These are phyloP conservation scores for Chiridota heheva DNA, from an alignment of 35 echinoderm and acorn worm genomes.

Conservation along the genomic window DNA sequence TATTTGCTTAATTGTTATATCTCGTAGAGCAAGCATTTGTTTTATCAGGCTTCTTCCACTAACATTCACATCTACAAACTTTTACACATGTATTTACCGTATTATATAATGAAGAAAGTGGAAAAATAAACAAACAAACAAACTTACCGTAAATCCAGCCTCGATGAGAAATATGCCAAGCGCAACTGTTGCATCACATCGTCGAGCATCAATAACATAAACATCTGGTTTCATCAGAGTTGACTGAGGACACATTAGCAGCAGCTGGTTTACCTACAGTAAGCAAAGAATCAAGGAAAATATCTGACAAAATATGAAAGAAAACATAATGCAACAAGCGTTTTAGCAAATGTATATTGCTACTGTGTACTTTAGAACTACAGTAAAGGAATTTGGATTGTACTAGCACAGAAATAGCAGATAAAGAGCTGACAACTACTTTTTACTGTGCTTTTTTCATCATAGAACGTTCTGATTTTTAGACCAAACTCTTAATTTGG, in stretches of 20 bases:
- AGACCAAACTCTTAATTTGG: too few relatives aligned
- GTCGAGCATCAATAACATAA: conserved; percentile 66
- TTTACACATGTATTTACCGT: background rate
- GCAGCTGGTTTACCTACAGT: conserved; percentile 79
- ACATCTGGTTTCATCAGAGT: conserved; percentile 43
- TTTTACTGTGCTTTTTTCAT: background rate
- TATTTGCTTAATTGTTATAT: too few relatives aligned
- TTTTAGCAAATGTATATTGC: background rate
- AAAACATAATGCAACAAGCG: background rate
- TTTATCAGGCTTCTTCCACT: too few relatives aligned
- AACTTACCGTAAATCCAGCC: conserved; percentile 79
- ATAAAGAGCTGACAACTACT: background rate
- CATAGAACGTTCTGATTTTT: too few relatives aligned
- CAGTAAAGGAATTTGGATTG: background rate
- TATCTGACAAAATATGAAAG: background rate
- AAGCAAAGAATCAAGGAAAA: conserved; percentile 6
- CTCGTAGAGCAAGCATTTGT: too few relatives aligned
- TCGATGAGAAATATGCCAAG: conserved; percentile 88
- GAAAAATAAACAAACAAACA: background rate
- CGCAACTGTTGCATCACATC: conserved; percentile 86
- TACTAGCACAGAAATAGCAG: background rate
- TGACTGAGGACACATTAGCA: conserved; percentile 93
- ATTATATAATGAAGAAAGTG: too few relatives aligned
- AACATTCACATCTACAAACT: too few relatives aligned
- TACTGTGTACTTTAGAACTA: background rate